A percentile compares a stretch with the other conserved stretches of the same genome.
Conservation (phyloP, 1,140 invertebrate genomes). For the Cydia pomonella region DNA sequence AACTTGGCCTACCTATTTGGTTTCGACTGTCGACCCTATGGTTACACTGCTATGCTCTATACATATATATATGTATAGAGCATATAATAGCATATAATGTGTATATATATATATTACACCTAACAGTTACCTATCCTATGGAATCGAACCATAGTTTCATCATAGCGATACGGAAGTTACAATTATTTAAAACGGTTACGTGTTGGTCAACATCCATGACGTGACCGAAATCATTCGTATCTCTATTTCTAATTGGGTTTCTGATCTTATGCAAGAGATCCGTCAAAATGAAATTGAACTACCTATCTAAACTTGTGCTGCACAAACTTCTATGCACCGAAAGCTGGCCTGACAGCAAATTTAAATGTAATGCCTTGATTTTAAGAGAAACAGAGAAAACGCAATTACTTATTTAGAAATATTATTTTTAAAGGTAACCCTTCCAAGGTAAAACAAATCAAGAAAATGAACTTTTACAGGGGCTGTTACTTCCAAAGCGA, state of each 20-base stretch:
- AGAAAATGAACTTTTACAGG: slow-evolving; percentile 14
- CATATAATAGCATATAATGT: no score
- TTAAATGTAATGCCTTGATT: neutral
- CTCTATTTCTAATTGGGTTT: slow-evolving; percentile 6
- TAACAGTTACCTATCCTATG: no score
- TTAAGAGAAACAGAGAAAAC: no score
- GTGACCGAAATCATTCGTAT: slow-evolving; percentile 1
- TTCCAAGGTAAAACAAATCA: slow-evolving; percentile 5
- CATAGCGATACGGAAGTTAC: neutral
- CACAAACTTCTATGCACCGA: neutral
- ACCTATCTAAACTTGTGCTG: neutral
- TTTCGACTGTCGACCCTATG: no score
- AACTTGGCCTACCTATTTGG: no score
- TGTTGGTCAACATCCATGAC: neutral
- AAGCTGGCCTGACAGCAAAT: neutral
- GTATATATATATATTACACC: no score
- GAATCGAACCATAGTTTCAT: neutral
- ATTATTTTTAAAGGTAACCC: neutral
- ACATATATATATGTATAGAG: no score
- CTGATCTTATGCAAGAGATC: neutral
- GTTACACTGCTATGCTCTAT: no score
- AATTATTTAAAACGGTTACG: neutral
- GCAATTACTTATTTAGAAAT: no score
- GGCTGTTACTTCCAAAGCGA: slow-evolving; percentile 34
- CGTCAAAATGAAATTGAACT: neutral